Conservation (phyloP, 2,797 vertebrate genomes). For the Kryptolebias ocellatus region DNA sequence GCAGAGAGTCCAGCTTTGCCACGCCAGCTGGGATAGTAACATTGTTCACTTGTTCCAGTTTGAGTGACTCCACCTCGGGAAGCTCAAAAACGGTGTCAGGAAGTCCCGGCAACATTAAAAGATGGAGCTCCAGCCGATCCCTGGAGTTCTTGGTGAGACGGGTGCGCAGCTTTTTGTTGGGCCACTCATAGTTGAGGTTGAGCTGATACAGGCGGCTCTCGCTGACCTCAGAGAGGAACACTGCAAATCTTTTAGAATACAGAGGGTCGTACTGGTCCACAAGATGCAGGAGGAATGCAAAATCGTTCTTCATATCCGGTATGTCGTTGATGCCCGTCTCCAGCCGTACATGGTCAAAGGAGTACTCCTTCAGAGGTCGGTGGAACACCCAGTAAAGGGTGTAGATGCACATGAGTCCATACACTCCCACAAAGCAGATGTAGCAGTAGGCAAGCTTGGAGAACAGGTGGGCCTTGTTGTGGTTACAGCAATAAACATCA, state of each 20-base stretch:
- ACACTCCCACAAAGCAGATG: constrained; percentile 87
- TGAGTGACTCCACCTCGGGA: constrained; percentile 85
- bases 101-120: constrained; percentile 87
- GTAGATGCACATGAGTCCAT: constrained; percentile 88
- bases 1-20: constrained; percentile 83
- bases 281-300: constrained; percentile 92
- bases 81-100: constrained; percentile 89
- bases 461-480: constrained; percentile 92
- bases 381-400: constrained; percentile 93
- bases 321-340: constrained; percentile 92
- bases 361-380: constrained; percentile 88
- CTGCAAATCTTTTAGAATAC: constrained; percentile 90
- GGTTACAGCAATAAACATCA: constrained; percentile 89
- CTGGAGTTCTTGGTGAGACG: constrained; percentile 81
- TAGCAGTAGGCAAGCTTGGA: constrained; percentile 91
- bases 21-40: constrained; percentile 82
- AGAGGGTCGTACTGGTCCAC: constrained; percentile 91
- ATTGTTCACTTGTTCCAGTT: constrained; percentile 87
- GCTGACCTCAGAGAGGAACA: constrained; percentile 92
- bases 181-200: constrained; percentile 92
- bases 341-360: constrained; percentile 86
- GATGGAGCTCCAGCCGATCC: constrained; percentile 84
- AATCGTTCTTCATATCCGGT: constrained; percentile 91
- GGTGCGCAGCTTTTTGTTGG: constrained; percentile 83
- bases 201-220: constrained; percentile 89